These are phyloP conservation scores for Lepeophtheirus nordmannii DNA, from an alignment of 2,888 invertebrate genomes.

Conservation along the genomic window DNA sequence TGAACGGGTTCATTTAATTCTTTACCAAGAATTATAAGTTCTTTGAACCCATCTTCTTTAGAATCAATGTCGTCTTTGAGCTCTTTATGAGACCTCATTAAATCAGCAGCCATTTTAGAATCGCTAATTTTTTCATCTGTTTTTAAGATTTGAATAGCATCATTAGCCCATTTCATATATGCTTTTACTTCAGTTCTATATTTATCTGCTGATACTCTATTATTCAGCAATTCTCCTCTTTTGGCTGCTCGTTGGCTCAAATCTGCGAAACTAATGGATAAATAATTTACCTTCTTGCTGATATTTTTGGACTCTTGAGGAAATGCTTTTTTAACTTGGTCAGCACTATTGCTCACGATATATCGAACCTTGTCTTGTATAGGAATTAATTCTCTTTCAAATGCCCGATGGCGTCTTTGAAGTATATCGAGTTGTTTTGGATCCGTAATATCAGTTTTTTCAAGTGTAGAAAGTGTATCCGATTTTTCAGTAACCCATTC, in stretches of 20 bases:
- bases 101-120: slow-evolving; percentile 4
- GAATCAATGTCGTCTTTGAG: slow-evolving; percentile 10
- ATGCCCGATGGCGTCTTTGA: slow-evolving; percentile 75
- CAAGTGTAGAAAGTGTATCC: slow-evolving; percentile 51
- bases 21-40: slow-evolving; percentile 33
- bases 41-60: slow-evolving; percentile 31
- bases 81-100: neutral
- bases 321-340: neutral
- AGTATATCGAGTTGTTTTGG: slow-evolving; percentile 76
- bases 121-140: slow-evolving; percentile 44
- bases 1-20: slow-evolving; percentile 33
- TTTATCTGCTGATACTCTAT: slow-evolving; percentile 26
- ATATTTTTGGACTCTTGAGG: neutral
- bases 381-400: slow-evolving; percentile 85
- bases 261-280: slow-evolving; percentile 50
- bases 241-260: slow-evolving; percentile 54
- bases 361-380: slow-evolving; percentile 65
- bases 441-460: slow-evolving; percentile 50
- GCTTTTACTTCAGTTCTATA: slow-evolving; percentile 2
- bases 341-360: neutral
- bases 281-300: neutral
- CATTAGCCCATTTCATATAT: slow-evolving; percentile 21
- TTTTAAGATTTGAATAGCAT: slow-evolving; percentile 49
- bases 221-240: slow-evolving; percentile 43
- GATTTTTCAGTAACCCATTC: slow-evolving; percentile 97